phyloP scores from a whole-genome alignment of 2,888 invertebrate genomes.

The Volucella zonaria region DNA sequence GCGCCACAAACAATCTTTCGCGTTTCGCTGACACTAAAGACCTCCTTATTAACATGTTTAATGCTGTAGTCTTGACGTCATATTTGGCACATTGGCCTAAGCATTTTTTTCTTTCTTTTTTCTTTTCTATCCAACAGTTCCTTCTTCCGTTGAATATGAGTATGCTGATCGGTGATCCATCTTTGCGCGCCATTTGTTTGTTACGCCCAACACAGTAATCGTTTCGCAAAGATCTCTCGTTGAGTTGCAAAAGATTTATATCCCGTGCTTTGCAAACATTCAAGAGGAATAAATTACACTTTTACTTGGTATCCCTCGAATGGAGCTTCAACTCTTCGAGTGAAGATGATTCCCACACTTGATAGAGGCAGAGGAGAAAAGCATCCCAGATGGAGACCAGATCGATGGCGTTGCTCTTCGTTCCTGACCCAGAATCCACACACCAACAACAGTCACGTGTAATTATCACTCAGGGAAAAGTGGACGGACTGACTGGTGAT shows the following conservation, averaged over 20 bases:
- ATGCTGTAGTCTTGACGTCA: slow-evolving; percentile 52
- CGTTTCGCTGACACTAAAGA: slow-evolving; percentile 65
- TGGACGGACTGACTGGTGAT: slow-evolving; percentile 68
- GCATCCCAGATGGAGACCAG: slow-evolving; percentile 46
- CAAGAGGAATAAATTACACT: slow-evolving; percentile 58
- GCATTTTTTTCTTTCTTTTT: slow-evolving; percentile 17
- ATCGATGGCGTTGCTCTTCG: slow-evolving; percentile 37
- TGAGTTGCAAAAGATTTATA: slow-evolving; percentile 62
- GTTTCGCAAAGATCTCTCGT: slow-evolving; percentile 52
- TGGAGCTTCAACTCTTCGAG: neutral
- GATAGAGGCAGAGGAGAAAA: slow-evolving; percentile 19
- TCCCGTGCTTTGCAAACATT: slow-evolving; percentile 38
- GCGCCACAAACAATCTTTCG: slow-evolving; percentile 37
- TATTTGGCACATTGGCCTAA: slow-evolving; percentile 63
- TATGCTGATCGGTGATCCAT: slow-evolving; percentile 56
- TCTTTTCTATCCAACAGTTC: neutral
- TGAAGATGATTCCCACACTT: slow-evolving; percentile 63
- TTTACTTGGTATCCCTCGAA: slow-evolving; percentile 9
- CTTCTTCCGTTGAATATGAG: slow-evolving; percentile 11
- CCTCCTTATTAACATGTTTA: slow-evolving; percentile 67
- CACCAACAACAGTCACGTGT: slow-evolving; percentile 39
- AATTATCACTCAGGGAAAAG: slow-evolving; percentile 59
- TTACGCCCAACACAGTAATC: slow-evolving; percentile 66
- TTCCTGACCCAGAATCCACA: slow-evolving; percentile 67
- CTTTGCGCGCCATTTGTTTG: slow-evolving; percentile 65